Evolutionary conservation across 2,888 invertebrate species (phyloP).

Genomic region (Globia sparganii): DNA sequence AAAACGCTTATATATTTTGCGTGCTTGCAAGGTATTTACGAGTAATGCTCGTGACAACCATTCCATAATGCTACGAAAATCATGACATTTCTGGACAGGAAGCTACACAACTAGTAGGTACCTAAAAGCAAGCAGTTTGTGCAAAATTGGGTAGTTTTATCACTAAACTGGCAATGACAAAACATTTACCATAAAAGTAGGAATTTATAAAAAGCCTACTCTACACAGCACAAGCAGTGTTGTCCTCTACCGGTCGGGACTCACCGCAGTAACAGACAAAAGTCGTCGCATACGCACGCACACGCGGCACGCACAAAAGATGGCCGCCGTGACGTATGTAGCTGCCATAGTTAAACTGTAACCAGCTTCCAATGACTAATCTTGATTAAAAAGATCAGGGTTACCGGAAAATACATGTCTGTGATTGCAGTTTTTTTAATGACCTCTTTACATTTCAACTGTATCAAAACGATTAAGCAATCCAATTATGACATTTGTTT

Average conservation of each 20-base stretch:
- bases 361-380: neutral
- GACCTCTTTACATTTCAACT: neutral
- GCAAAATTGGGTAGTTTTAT: neutral
- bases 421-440: neutral
- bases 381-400: neutral
- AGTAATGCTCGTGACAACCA: neutral
- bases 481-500: neutral
- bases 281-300: conserved; percentile 52
- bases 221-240: neutral
- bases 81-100: neutral
- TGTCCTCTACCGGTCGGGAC: conserved; percentile 3
- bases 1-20: neutral
- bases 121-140: neutral
- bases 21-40: neutral
- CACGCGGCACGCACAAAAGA: conserved; percentile 53
- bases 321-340: conserved; percentile 40
- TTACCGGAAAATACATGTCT: neutral
- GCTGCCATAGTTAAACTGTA: neutral
- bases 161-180: neutral
- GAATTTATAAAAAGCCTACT: conserved; percentile 9
- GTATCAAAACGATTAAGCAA: neutral
- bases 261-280: conserved; percentile 38
- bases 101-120: neutral
- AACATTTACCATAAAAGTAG: neutral
- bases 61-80: neutral